A percentile compares a stretch with the other conserved stretches of the same genome.
phyloP scores from a whole-genome alignment of 2,113 vertebrate genomes.

The Epinephelus cyanopodus region DNA sequence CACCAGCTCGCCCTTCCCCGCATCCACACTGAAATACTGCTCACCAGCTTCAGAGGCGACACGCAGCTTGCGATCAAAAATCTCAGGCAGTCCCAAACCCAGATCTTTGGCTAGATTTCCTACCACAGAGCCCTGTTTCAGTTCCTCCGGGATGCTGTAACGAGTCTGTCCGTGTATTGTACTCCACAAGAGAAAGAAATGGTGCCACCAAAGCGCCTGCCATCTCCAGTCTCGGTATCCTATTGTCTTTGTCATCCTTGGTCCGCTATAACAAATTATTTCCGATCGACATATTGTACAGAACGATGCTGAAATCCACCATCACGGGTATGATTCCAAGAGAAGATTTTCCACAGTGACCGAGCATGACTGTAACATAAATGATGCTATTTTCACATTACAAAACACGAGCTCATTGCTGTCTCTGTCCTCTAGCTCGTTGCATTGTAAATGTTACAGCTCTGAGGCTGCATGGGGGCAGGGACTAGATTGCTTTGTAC shows the following conservation, averaged over 20 bases:
- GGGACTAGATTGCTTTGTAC: constrained; percentile 85
- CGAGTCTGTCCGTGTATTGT: constrained; percentile 79
- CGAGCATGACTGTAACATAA: background rate
- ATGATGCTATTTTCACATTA: background rate
- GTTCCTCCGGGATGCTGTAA: constrained; percentile 87
- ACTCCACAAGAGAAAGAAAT: constrained; percentile 79
- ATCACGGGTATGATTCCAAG: background rate
- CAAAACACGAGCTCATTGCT: constrained; percentile 16
- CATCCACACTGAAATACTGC: constrained; percentile 85
- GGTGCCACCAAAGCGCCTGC: constrained; percentile 65
- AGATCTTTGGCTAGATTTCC: constrained; percentile 89
- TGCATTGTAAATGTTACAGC: constrained; percentile 66
- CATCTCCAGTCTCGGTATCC: constrained; percentile 68
- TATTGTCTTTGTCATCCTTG: constrained; percentile 69
- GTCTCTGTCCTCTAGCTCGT: constrained; percentile 43
- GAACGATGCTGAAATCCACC: constrained; percentile 1
- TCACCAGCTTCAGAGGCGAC: constrained; percentile 84
- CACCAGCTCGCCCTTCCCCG: constrained; percentile 83
- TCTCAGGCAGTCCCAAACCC: constrained; percentile 82
- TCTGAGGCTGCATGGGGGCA: constrained; percentile 74
- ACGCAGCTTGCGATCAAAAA: constrained; percentile 82
- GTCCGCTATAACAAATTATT: constrained; percentile 10
- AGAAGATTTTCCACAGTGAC: background rate
- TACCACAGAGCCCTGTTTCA: constrained; percentile 84
- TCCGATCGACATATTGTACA: constrained; percentile 4